A percentile compares a stretch with the other conserved stretches of the same genome.
These are phyloP conservation scores for Drosophila melanosoma DNA, from an alignment of 2,888 invertebrate genomes.

Conservation along the genomic window DNA sequence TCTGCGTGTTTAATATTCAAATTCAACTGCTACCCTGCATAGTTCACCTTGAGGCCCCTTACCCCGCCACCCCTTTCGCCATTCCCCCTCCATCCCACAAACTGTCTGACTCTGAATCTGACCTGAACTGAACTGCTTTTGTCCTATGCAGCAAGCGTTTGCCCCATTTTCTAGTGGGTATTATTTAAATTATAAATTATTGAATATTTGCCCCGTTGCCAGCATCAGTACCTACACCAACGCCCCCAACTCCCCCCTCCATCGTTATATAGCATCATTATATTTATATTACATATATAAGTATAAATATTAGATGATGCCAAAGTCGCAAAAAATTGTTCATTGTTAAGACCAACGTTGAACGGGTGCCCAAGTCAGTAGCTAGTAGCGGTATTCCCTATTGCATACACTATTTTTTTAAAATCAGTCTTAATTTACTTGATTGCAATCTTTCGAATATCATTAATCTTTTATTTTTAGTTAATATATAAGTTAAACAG, in stretches of 20 bases:
- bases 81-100: neutral
- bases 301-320: conserved; percentile 78
- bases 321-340: conserved; percentile 60
- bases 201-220: conserved; percentile 73
- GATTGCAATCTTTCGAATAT: neutral
- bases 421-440: neutral
- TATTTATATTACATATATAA: conserved; percentile 72
- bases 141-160: conserved; percentile 31
- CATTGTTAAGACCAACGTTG: conserved; percentile 53
- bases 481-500: too few species aligned
- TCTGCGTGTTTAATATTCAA: conserved; percentile 68
- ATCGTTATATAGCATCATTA: conserved; percentile 60
- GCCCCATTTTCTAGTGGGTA: conserved; percentile 70
- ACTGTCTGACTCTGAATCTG: conserved; percentile 17
- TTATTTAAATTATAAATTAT: conserved; percentile 81
- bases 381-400: neutral
- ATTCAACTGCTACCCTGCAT: conserved; percentile 61
- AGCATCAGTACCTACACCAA: conserved; percentile 5
- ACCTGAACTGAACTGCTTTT: conserved; percentile 34
- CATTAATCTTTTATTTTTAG: neutral
- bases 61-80: neutral
- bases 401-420: conserved; percentile 7
- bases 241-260: conserved; percentile 5
- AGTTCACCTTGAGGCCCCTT: conserved; percentile 69
- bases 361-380: neutral